Evolutionary conservation across 2,797 vertebrate genomes (phyloP), one percentile per base, ranked within the genome.

Genomic region (Chloroceryle inda): DNA sequence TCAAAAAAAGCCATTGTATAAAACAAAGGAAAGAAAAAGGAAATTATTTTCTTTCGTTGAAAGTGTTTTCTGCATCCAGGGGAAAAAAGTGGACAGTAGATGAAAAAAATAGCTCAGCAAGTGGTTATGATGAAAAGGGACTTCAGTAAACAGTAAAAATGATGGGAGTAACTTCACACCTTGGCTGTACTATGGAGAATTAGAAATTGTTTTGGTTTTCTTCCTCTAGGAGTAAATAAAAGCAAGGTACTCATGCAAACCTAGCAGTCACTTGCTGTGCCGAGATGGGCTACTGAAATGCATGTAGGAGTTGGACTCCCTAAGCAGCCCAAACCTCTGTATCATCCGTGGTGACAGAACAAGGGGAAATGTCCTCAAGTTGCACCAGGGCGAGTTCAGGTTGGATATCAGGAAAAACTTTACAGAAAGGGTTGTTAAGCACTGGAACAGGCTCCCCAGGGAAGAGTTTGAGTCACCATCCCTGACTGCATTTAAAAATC

Each of bases 51-150:
- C 47, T 20, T 64, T 77, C 0, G 2, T 50, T 61, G 35, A 22
- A 59, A 71, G 13, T 9, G 15, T 56, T 81, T 81, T 76, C 9
- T 64, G 18, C 29, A 17, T 81, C 29, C 5, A 29, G 15, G 6
- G 0, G 0, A 10, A 12, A 56, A 47, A 53, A 5, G 8, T 2
- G 6, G 12, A 8, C 19, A 6, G 29, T 45, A 58, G 74, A 33
- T 66, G 42, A 67, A 85, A 81, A 58, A 33, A 26, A 17, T 0
- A 35, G 21, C 9, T 3, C 20, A 49, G 24, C 16, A 61, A 72
- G 31, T 37, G 42, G 11, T 78, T 84, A 17, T 9, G 31, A 50
- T 75, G 23, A 31, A 47, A 66, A 58, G 27, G 3, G 27, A 53
- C 11, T 35, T 38, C 3, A 37, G 16, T 19, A 81, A 85, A n/a